Base-by-base conservation (phyloP, 2,797 vertebrate genomes). In the Coregonus sp. region DNA sequence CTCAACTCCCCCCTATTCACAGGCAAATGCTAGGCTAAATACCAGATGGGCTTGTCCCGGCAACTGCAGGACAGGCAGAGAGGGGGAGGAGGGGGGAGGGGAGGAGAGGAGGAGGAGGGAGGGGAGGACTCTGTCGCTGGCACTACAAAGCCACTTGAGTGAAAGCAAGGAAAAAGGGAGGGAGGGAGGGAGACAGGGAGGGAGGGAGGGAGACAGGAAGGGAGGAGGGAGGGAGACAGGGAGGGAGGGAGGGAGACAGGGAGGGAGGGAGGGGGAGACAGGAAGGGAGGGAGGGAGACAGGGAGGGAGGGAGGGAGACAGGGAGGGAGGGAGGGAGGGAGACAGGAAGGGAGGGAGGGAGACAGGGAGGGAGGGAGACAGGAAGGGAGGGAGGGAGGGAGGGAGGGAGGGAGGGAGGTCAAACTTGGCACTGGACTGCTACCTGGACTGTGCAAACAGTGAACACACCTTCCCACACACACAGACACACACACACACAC, bases 1-100 rank as follows among this genome's bases (percentile, higher is more conserved):
- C 79, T 52, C 78, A 79, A 82, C 84, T 75, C 87, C 61, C 15
- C 15, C 74, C 91, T 90, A 91, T 92, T 93, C 93, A 93, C 87
- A 90, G 86, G 85, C 88, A 91, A 93, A 91, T 86, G 82, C 79
- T 87, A 91, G 51, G 74, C 82, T 81, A 87, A 91, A 92, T 91
- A 88, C 89, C 94, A 92, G 91, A 90, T 77, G 87, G 91, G 88
- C 86, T 77, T 87, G 82, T 88, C 89, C 88, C 90, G 90, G 90
- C 85, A 92, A 91, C 89, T 75, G 70, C 31, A 37, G 84, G 75
- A 75, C 79, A 71, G 77, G 74, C 75, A 80, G 78, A 84, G 86
- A 76, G 69, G 12, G 73, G 82, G 29, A 75, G 81, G 75, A 82
- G 85, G 75, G 47, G 76, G 52, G 51, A 72, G 20, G 11, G 25